Evolutionary conservation across 2,797 vertebrate genomes (phyloP).

Genomic region (Vespertilio murinus): DNA sequence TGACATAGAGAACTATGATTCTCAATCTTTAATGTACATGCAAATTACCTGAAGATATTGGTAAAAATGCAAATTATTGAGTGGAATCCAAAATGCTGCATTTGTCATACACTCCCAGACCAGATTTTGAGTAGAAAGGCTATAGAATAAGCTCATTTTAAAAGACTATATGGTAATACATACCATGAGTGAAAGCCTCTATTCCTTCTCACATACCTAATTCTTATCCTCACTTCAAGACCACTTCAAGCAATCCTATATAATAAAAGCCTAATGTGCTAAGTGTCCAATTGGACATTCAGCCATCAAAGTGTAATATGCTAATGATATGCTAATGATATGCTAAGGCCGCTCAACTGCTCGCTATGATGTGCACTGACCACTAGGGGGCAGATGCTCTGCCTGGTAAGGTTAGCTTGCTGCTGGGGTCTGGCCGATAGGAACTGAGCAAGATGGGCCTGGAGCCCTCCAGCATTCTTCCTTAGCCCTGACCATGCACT

Average conservation of each 20-base stretch:
- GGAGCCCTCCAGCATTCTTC: too few relatives aligned
- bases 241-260: neutral
- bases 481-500: too few relatives aligned
- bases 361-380: too few relatives aligned
- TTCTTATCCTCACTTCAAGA: neutral
- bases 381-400: too few relatives aligned
- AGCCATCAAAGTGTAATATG: too few relatives aligned
- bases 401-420: too few relatives aligned
- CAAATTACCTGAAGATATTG: neutral
- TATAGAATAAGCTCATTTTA: neutral
- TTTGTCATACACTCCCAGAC: neutral
- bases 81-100: neutral
- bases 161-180: neutral
- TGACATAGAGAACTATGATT: neutral
- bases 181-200: neutral
- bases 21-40: neutral
- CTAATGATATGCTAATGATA: too few relatives aligned
- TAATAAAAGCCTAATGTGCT: too few relatives aligned
- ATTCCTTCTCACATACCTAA: neutral
- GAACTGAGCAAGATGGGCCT: too few relatives aligned
- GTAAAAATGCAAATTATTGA: neutral
- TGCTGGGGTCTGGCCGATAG: too few relatives aligned
- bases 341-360: too few relatives aligned
- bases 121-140: neutral
- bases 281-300: too few relatives aligned